These are phyloP conservation scores for Noctua janthe DNA, from an alignment of 2,888 invertebrate genomes.

Conservation along the genomic window DNA sequence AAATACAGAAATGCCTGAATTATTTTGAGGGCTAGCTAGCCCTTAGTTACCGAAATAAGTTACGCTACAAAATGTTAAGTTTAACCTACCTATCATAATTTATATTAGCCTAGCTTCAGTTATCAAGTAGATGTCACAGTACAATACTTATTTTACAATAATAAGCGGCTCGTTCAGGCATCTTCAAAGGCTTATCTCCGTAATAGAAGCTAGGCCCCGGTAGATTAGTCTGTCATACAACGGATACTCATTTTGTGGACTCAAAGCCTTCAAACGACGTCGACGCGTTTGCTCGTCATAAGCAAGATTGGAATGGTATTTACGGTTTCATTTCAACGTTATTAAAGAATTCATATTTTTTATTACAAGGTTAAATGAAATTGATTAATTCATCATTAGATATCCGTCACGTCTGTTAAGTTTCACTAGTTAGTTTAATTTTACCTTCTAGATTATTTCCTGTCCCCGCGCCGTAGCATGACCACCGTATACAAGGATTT, in stretches of 20 bases:
- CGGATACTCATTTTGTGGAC: conserved; percentile 51
- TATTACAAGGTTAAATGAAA: not conserved
- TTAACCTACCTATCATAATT: not conserved
- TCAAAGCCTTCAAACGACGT: conserved; percentile 43
- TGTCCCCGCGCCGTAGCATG: too few species aligned
- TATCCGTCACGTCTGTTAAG: not conserved
- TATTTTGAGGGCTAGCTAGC: not conserved
- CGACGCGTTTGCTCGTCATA: conserved; percentile 21
- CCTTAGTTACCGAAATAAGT: not conserved
- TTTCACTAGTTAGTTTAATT: not conserved
- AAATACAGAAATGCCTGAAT: not conserved
- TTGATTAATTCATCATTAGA: not conserved
- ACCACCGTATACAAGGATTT: too few species aligned
- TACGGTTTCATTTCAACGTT: conserved; percentile 26
- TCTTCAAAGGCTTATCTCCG: conserved; percentile 55
- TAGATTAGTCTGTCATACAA: conserved; percentile 56
- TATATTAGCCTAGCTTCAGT: conserved; percentile 7
- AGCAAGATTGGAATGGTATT: conserved; percentile 31
- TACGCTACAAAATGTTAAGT: not conserved
- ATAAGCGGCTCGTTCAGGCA: conserved; percentile 22
- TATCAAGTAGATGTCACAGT: conserved; percentile 17
- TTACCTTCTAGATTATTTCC: not conserved
- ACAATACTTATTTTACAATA: conserved; percentile 34
- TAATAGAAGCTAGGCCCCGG: conserved; percentile 43
- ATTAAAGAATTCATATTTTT: not conserved